phyloP scores from a whole-genome alignment of 2,113 vertebrate species.

The Vidua macroura region DNA sequence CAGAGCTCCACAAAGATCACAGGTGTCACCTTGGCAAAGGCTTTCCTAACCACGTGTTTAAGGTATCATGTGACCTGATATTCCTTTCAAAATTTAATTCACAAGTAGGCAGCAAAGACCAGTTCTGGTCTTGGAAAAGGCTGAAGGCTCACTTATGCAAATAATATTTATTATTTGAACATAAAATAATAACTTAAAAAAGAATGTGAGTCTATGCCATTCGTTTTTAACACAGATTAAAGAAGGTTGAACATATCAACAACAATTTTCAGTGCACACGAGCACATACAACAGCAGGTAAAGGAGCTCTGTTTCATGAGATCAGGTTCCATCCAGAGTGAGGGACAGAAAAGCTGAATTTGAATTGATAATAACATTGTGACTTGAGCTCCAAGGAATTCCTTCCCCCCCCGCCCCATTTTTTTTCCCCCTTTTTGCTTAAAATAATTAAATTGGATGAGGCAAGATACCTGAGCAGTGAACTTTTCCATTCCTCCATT shows the following conservation, averaged over 20 bases:
- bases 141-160: neutral
- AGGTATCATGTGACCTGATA: neutral
- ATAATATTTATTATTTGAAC: neutral
- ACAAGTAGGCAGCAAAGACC: neutral
- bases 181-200: neutral
- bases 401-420: neutral
- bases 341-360: slow-evolving; percentile 42
- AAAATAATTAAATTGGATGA: slow-evolving; percentile 52
- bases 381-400: slow-evolving; percentile 53
- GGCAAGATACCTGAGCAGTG: slow-evolving; percentile 45
- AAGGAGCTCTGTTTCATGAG: neutral
- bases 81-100: slow-evolving; percentile 1
- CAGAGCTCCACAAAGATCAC: neutral
- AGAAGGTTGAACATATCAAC: neutral
- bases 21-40: neutral
- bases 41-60: neutral
- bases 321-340: slow-evolving; percentile 23
- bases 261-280: neutral
- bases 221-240: neutral
- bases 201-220: neutral
- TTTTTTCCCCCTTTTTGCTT: neutral
- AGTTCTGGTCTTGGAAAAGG: neutral
- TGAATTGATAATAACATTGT: slow-evolving; percentile 54
- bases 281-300: neutral
- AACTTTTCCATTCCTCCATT: slow-evolving; percentile 37